Conservation (phyloP, 64 coral and sea anemone species). For the Catalaphyllia jardinei region DNA sequence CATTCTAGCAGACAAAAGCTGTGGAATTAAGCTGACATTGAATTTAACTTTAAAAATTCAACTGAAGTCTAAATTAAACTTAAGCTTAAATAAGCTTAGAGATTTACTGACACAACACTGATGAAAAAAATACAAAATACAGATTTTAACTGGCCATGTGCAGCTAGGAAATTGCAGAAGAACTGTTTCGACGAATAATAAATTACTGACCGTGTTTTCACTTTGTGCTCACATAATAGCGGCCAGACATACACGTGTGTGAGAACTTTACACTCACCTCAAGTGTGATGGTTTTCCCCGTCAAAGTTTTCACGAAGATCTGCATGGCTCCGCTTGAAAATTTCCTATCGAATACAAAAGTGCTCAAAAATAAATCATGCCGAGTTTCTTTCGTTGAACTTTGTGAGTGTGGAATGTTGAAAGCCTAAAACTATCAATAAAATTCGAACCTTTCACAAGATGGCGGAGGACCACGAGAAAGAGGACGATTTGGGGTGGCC, state of each 20-base stretch:
- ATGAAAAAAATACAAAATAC: too few relatives aligned
- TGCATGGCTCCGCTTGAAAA: slow-evolving; percentile 93
- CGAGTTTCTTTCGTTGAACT: not conserved
- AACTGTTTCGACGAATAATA: too few relatives aligned
- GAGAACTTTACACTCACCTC: slow-evolving; percentile 62
- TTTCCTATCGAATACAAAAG: slow-evolving; percentile 55
- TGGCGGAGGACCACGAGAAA: slow-evolving; percentile 96
- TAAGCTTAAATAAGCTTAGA: too few relatives aligned
- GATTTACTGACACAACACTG: too few relatives aligned
- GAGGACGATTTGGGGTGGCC: slow-evolving; percentile 63
- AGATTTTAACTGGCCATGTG: too few relatives aligned
- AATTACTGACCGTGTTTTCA: too few relatives aligned
- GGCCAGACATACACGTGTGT: slow-evolving; percentile 14
- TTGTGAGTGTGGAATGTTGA: not conserved
- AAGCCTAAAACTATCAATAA: not conserved
- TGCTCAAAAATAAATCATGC: slow-evolving; percentile 2
- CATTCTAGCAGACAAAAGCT: too few relatives aligned
- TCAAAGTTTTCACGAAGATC: slow-evolving; percentile 99
- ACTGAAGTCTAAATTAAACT: too few relatives aligned
- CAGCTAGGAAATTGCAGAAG: too few relatives aligned
- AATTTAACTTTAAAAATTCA: too few relatives aligned
- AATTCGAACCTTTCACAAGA: slow-evolving; percentile 44
- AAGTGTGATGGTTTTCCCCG: slow-evolving; percentile 98
- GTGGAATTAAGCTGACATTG: too few relatives aligned
- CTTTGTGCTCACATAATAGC: too few relatives aligned